Conservation (phyloP, 1,140 invertebrate species). For the Drosophila jambulina region DNA sequence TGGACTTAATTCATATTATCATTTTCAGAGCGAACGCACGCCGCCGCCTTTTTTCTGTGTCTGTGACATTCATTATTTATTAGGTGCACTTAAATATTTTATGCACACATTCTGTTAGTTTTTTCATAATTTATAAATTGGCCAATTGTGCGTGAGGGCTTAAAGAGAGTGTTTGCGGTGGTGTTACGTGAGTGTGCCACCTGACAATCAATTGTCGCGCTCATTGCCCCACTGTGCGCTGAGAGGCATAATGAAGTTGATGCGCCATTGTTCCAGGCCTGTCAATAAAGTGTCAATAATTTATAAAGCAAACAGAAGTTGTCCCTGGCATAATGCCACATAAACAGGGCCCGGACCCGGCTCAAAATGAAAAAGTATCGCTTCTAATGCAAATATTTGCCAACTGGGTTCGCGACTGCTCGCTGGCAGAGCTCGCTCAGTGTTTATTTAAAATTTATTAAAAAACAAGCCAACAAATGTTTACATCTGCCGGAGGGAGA, state of each 20-base stretch:
- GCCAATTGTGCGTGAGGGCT: constrained; percentile 49
- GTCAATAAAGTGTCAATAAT: constrained; percentile 84
- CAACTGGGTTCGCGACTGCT: constrained; percentile 49
- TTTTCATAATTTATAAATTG: constrained; percentile 47
- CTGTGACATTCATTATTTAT: constrained; percentile 72
- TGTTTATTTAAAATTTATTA: constrained; percentile 83
- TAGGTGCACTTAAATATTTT: constrained; percentile 71
- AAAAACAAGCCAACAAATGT: constrained; percentile 65
- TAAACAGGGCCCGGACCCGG: constrained; percentile 42
- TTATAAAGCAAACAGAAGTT: constrained; percentile 82
- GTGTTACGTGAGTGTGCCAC: constrained; percentile 3
- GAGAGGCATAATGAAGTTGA: constrained; percentile 50
- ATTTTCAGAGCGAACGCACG: constrained; percentile 8
- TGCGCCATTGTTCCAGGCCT: constrained; percentile 46
- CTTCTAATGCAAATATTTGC: constrained; percentile 80
- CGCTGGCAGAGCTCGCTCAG: constrained; percentile 17
- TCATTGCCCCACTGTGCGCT: constrained; percentile 62
- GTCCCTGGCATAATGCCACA: constrained; percentile 62
- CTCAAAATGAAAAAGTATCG: constrained; percentile 34
- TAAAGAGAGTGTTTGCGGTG: constrained; percentile 31
- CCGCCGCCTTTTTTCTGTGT: constrained; percentile 9
- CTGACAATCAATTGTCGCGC: constrained; percentile 42
- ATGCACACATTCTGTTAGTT: constrained; percentile 50
- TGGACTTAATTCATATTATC: constrained; percentile 71
- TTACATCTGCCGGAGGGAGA: not conserved